phyloP scores from a whole-genome alignment of 1,140 invertebrate genomes.

The Drosophila ohnishii region DNA sequence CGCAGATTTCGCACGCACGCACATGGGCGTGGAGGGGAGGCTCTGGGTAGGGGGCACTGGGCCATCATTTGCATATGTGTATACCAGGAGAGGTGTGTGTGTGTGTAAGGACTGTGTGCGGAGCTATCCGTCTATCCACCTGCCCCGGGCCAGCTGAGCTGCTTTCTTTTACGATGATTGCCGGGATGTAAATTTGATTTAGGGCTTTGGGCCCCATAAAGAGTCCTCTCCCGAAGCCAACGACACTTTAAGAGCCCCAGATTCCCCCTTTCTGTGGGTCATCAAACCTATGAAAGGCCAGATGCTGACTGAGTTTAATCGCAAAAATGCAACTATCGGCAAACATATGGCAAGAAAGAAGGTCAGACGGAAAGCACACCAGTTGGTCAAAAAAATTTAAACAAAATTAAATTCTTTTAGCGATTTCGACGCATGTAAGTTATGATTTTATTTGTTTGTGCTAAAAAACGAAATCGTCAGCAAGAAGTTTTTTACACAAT shows the following conservation, averaged over 20 bases:
- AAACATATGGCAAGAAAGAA: conserved; percentile 1
- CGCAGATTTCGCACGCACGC: conserved; percentile 74
- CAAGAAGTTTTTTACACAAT: neutral
- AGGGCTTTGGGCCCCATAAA: conserved; percentile 18
- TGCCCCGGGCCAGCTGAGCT: conserved; percentile 41
- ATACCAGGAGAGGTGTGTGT: conserved; percentile 7
- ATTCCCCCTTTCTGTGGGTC: conserved; percentile 9
- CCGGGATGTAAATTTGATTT: conserved; percentile 51
- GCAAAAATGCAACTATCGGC: conserved; percentile 5
- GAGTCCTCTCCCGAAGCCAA: conserved; percentile 8
- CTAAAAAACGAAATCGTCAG: neutral
- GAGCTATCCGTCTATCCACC: conserved; percentile 21
- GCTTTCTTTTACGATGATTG: conserved; percentile 55
- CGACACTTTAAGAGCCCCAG: conserved; percentile 33
- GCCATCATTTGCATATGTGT: conserved; percentile 53
- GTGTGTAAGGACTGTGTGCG: conserved; percentile 5
- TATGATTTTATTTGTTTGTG: neutral
- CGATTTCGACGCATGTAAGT: neutral
- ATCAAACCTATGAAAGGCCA: conserved; percentile 12
- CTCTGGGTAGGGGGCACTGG: conserved; percentile 10
- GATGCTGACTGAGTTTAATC: conserved; percentile 14
- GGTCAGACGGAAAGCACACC: neutral
- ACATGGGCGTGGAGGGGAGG: conserved; percentile 38
- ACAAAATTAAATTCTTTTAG: neutral
- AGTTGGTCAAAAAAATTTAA: neutral